Conservation (phyloP, 2,797 vertebrate species). For the Phaenicophaeus curvirostris region DNA sequence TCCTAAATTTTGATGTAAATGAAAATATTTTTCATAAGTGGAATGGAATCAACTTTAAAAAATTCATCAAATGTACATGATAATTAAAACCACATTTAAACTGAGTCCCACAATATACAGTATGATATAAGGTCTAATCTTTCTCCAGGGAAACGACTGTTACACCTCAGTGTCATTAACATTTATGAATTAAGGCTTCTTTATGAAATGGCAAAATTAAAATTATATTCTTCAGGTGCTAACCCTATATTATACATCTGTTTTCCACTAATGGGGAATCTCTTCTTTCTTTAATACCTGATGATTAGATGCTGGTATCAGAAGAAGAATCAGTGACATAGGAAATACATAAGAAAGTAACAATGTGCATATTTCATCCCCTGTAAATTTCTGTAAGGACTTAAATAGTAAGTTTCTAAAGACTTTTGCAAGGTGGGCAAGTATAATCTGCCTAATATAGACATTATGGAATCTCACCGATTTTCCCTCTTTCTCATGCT, state of each 20-base stretch:
- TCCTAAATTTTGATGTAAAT: constrained; percentile 16
- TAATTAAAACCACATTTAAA: constrained; percentile 49
- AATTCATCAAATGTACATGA: background rate
- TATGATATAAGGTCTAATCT: constrained; percentile 37
- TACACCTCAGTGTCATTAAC: constrained; percentile 55
- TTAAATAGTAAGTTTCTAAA: background rate
- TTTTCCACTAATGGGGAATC: constrained; percentile 48
- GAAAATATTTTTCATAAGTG: constrained; percentile 18
- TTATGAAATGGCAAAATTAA: constrained; percentile 63
- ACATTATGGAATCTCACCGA: background rate
- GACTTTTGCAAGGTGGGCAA: background rate
- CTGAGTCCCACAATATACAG: constrained; percentile 21
- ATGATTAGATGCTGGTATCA: background rate
- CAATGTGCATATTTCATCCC: background rate
- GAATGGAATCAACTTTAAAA: background rate
- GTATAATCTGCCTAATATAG: background rate
- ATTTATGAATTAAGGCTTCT: constrained; percentile 72
- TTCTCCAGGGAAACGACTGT: constrained; percentile 49
- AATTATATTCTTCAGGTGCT: constrained; percentile 52
- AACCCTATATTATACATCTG: constrained; percentile 51
- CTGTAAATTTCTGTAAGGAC: background rate
- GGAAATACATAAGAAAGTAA: constrained; percentile 16
- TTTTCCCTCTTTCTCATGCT: background rate
- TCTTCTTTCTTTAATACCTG: constrained; percentile 42
- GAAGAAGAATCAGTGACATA: background rate